A percentile compares a stretch with the other conserved stretches of the same genome.
Conservation (phyloP, 2,888 invertebrate species). For the Brachypalpus laphriformis region DNA sequence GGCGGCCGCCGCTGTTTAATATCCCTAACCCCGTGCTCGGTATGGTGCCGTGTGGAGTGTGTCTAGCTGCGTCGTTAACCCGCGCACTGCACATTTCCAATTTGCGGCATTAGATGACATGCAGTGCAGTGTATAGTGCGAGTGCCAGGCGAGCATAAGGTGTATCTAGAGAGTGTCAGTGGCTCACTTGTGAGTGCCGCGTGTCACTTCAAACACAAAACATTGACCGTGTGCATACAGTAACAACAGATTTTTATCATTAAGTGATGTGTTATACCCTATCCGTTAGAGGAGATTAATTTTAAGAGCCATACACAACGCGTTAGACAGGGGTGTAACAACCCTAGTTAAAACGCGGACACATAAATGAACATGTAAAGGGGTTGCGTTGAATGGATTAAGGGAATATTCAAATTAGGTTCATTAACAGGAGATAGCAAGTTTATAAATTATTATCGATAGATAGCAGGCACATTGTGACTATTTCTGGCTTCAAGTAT, state of each 20-base stretch:
- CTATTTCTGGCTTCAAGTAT: neutral
- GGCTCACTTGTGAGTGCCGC: conserved; percentile 71
- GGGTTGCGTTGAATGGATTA: neutral
- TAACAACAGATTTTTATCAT: conserved; percentile 48
- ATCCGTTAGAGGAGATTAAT: conserved; percentile 37
- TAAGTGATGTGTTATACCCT: conserved; percentile 55
- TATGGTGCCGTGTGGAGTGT: conserved; percentile 30
- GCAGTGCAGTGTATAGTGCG: conserved; percentile 6
- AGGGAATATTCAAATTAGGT: neutral
- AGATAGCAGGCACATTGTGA: neutral
- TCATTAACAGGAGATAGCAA: neutral
- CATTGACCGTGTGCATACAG: conserved; percentile 31
- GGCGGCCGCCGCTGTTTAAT: conserved; percentile 55
- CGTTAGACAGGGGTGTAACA: neutral
- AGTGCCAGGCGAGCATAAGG: conserved; percentile 5
- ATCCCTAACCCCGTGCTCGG: conserved; percentile 34
- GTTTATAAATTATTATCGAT: neutral
- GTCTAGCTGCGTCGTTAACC: conserved; percentile 52
- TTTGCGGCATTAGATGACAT: conserved; percentile 65
- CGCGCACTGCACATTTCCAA: conserved; percentile 56
- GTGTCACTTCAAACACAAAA: conserved; percentile 69
- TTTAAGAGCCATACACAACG: neutral
- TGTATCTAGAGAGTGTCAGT: conserved; percentile 47
- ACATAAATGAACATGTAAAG: neutral
- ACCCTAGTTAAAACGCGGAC: neutral